phyloP scores from a whole-genome alignment of 2,888 invertebrate species.

The Rhaphigaster nebulosa region DNA sequence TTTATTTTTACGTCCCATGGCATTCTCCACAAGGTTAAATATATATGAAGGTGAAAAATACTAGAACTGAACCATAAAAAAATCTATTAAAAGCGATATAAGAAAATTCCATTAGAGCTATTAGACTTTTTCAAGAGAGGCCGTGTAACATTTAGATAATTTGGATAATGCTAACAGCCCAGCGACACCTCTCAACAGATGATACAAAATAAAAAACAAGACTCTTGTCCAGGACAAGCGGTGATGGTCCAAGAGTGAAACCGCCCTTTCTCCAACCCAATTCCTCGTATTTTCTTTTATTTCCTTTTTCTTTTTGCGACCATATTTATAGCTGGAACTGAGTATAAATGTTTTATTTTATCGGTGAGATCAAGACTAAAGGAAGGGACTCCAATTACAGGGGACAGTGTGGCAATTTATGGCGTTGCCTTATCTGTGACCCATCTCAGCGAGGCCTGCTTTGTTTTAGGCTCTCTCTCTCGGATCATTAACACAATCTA shows the following conservation, averaged over 20 bases:
- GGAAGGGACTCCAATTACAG: constrained; percentile 61
- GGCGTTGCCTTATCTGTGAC: constrained; percentile 54
- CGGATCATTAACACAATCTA: constrained; percentile 45
- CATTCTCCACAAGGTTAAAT: not conserved
- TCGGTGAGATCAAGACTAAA: constrained; percentile 61
- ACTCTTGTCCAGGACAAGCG: not conserved
- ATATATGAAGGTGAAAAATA: not conserved
- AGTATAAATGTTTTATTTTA: constrained; percentile 62
- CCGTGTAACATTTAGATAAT: not conserved
- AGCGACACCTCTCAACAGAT: constrained; percentile 1
- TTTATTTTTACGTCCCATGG: not conserved
- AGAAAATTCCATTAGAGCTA: constrained; percentile 23
- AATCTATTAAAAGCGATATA: not conserved
- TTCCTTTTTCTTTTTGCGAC: constrained; percentile 52
- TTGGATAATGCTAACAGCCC: constrained; percentile 5
- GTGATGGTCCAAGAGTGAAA: constrained; percentile 12
- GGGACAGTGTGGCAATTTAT: constrained; percentile 61
- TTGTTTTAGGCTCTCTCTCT: not conserved
- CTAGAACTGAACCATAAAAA: not conserved
- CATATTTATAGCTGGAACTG: constrained; percentile 55
- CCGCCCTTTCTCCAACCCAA: constrained; percentile 38
- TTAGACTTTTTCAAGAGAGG: not conserved
- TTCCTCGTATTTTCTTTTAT: constrained; percentile 42
- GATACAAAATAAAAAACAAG: not conserved
- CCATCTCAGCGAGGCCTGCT: constrained; percentile 37